Conservation (phyloP, 2,888 invertebrate species). For the Arrhopalites spinosus region DNA sequence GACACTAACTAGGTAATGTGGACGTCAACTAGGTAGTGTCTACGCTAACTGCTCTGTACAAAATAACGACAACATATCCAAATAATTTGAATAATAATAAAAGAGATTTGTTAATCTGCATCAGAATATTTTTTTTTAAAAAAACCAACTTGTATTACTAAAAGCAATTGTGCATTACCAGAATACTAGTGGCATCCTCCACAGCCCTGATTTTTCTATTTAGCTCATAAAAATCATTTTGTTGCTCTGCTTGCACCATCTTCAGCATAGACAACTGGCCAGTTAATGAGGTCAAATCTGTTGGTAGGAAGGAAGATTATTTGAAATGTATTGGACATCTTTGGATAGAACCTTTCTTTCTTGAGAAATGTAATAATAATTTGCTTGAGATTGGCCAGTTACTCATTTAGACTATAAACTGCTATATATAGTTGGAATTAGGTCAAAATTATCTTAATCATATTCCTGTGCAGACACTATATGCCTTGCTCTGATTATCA, state of each 20-base stretch:
- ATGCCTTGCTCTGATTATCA: too few species aligned
- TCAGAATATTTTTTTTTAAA: neutral
- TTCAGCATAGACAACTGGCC: slow-evolving; percentile 50
- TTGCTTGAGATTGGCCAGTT: too few species aligned
- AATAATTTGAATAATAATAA: neutral
- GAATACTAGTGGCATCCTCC: slow-evolving; percentile 51
- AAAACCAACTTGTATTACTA: neutral
- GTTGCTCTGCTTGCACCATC: slow-evolving; percentile 51
- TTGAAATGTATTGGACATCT: neutral
- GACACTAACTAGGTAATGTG: too few species aligned
- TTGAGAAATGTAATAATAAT: too few species aligned
- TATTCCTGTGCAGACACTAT: too few species aligned
- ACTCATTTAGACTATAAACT: too few species aligned
- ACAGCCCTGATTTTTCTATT: slow-evolving; percentile 47
- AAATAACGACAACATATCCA: too few species aligned
- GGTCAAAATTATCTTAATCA: too few species aligned
- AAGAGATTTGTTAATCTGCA: neutral
- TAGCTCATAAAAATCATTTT: slow-evolving; percentile 44
- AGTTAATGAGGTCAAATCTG: slow-evolving; percentile 50
- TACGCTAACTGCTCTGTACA: too few species aligned
- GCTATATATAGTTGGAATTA: too few species aligned
- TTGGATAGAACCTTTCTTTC: neutral
- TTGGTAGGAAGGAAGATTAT: neutral
- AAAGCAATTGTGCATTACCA: slow-evolving; percentile 38
- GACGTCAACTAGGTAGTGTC: too few species aligned